Percentiles rank a stretch among this genome's conserved stretches.
phyloP scores from a whole-genome alignment of 2,113 vertebrate genomes.

The Apteryx owenii region DNA sequence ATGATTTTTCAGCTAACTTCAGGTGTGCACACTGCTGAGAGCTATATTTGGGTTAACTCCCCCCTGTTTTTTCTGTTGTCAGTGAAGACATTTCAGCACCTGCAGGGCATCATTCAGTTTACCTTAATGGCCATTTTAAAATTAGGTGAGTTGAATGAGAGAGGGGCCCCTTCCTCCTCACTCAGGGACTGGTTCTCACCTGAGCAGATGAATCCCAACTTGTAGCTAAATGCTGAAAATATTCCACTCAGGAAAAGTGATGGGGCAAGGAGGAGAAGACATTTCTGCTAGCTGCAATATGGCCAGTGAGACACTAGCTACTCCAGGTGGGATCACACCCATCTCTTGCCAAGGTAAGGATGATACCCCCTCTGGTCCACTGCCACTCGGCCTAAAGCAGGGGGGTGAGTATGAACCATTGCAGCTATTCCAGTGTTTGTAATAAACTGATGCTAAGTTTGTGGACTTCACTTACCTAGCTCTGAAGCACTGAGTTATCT shows the following conservation, averaged over 20 bases:
- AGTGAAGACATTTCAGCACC: neutral
- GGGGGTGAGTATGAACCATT: neutral
- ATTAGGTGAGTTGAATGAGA: neutral
- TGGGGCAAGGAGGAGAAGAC: neutral
- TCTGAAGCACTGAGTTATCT: neutral
- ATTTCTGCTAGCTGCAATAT: neutral
- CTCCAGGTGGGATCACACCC: neutral
- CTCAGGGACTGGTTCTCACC: neutral
- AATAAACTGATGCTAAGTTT: neutral
- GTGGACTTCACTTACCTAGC: neutral
- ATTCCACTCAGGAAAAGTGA: neutral
- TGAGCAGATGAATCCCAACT: neutral
- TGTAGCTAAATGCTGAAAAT: neutral
- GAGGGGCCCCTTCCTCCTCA: neutral
- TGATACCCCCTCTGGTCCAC: neutral
- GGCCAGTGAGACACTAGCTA: neutral
- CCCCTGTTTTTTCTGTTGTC: neutral
- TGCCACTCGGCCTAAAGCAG: neutral
- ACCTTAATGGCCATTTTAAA: neutral
- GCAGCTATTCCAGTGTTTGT: neutral
- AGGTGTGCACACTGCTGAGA: fast-evolving
- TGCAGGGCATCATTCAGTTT: fast-evolving
- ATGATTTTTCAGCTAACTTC: neutral
- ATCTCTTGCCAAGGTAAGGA: neutral
- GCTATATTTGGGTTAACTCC: neutral